These are phyloP conservation scores for Macrosiphum euphorbiae DNA, from an alignment of 2,888 invertebrate genomes.

Conservation along the genomic window DNA sequence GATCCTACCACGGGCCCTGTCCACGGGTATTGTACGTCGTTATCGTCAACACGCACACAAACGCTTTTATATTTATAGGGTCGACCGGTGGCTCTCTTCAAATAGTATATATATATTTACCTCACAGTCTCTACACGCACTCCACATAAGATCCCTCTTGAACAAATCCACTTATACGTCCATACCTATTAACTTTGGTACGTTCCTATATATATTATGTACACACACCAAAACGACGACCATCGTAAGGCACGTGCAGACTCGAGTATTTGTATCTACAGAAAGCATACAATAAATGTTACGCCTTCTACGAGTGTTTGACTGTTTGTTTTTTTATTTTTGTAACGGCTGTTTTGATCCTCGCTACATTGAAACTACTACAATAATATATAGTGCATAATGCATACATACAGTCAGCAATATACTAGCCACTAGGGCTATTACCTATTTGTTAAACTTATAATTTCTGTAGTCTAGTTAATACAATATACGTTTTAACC, in stretches of 20 bases:
- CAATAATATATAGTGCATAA: not conserved
- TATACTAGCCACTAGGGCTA: not conserved
- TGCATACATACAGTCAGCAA: not conserved
- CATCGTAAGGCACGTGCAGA: not conserved
- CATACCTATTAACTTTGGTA: constrained; percentile 6
- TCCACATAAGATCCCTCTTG: constrained; percentile 5
- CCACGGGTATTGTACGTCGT: not conserved
- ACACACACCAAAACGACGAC: not conserved
- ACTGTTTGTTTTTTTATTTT: not conserved
- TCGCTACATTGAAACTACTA: not conserved
- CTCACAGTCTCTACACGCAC: not conserved
- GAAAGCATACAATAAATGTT: not conserved
- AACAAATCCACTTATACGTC: constrained; percentile 49
- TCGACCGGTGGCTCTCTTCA: constrained; percentile 26
- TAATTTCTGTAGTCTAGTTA: not conserved
- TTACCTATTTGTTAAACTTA: not conserved
- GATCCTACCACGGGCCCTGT: not conserved
- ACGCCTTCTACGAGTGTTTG: not conserved
- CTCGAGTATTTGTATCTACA: not conserved
- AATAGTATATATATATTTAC: constrained; percentile 4
- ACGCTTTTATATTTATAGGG: constrained; percentile 2
- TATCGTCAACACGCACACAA: constrained; percentile 10
- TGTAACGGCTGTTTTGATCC: not conserved
- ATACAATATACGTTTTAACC: not conserved
- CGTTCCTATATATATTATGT: not conserved